These are phyloP conservation scores for Anoplopoma fimbria DNA, from an alignment of 2,113 vertebrate genomes.

Conservation along the genomic window DNA sequence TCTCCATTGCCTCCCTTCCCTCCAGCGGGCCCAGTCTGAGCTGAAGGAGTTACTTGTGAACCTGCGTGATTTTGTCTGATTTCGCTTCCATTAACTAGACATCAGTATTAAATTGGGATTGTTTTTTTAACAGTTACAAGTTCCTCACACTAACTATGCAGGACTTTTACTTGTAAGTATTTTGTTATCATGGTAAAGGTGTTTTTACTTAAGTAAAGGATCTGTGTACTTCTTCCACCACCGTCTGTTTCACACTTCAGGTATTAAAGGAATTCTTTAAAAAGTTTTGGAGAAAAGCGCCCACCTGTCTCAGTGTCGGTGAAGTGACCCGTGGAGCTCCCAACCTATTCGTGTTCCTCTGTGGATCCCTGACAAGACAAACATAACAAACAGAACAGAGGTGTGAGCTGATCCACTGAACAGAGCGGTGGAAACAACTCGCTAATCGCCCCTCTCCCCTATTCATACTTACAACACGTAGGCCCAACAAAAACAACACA, in stretches of 20 bases:
- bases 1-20: neutral
- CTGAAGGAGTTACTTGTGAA: too few species aligned
- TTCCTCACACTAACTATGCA: neutral
- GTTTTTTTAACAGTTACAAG: neutral
- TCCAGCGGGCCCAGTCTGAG: too few species aligned
- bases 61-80: too few species aligned
- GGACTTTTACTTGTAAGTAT: neutral
- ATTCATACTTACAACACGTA: conserved; percentile 20
- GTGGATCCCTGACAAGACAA: conserved; percentile 67
- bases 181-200: too few species aligned
- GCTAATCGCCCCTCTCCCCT: conserved; percentile 39
- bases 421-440: conserved; percentile 56
- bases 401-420: conserved; percentile 72
- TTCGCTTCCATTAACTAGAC: too few species aligned
- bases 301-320: conserved; percentile 57
- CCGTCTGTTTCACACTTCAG: conserved; percentile 31
- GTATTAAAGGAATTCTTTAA: conserved; percentile 37
- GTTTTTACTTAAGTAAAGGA: neutral
- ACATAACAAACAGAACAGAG: conserved; percentile 76
- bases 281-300: conserved; percentile 34
- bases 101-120: neutral
- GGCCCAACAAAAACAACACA: conserved; percentile 8
- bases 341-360: conserved; percentile 28
- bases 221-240: neutral
- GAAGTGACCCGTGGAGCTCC: conserved; percentile 52